phyloP scores from a whole-genome alignment of 1,140 invertebrate species.

The Drosophila sechellia region DNA sequence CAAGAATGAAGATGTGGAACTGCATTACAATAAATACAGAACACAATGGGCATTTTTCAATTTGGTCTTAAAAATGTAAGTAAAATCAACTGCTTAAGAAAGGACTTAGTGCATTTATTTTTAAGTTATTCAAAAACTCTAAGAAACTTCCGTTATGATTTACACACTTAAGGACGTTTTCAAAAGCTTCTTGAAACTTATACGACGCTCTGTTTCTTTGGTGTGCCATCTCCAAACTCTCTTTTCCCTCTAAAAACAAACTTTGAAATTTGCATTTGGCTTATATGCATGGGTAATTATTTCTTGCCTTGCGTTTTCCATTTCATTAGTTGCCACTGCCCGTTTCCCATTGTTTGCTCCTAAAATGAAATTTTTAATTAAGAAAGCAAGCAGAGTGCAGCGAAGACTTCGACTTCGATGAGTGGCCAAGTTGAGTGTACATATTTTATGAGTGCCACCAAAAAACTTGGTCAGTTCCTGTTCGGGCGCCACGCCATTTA shows the following conservation, averaged over 20 bases:
- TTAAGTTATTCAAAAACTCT: neutral
- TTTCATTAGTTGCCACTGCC: slow-evolving; percentile 45
- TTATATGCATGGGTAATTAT: slow-evolving; percentile 37
- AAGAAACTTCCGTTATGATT: neutral
- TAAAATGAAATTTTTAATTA: slow-evolving; percentile 56
- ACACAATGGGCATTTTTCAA: no score
- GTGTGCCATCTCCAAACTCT: slow-evolving; percentile 7
- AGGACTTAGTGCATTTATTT: no score
- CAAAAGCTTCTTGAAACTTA: neutral
- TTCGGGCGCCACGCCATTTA: slow-evolving; percentile 25
- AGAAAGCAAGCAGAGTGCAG: slow-evolving; percentile 40
- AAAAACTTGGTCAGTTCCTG: slow-evolving; percentile 33
- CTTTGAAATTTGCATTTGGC: slow-evolving; percentile 25
- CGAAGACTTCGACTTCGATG: slow-evolving; percentile 39
- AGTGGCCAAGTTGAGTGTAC: slow-evolving; percentile 30
- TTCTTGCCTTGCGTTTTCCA: slow-evolving; percentile 42
- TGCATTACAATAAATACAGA: neutral
- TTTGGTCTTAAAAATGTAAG: no score
- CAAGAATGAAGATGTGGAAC: neutral
- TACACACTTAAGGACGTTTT: neutral
- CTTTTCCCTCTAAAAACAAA: slow-evolving; percentile 4
- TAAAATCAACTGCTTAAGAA: no score
- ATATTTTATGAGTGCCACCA: slow-evolving; percentile 30
- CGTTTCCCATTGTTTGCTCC: slow-evolving; percentile 40
- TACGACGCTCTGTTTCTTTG: neutral